Conservation (phyloP, 2,797 vertebrate species). For the Channa striata region DNA sequence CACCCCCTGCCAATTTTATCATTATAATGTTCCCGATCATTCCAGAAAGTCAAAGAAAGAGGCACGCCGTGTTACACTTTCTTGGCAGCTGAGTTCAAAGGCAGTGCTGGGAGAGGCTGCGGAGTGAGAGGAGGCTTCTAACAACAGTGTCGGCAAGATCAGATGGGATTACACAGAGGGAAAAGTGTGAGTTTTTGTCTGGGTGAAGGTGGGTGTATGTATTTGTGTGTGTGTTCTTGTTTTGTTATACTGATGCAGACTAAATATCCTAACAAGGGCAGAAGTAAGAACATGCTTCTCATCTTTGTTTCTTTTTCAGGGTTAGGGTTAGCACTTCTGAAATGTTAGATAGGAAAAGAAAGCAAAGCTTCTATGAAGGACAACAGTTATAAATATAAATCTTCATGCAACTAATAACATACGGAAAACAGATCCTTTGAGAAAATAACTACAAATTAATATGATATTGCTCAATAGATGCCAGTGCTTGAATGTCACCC, state of each 20-base stretch:
- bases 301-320: constrained; percentile 2
- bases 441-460: neutral
- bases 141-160: constrained; percentile 72
- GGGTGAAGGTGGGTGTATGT: constrained; percentile 22
- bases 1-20: constrained; percentile 73
- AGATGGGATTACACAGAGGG: constrained; percentile 66
- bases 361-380: neutral
- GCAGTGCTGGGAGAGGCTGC: constrained; percentile 59
- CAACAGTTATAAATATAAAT: neutral
- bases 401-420: neutral
- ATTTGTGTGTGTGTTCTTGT: constrained; percentile 35
- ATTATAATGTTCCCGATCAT: constrained; percentile 80
- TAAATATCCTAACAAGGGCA: neutral
- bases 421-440: neutral
- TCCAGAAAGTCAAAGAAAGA: constrained; percentile 75
- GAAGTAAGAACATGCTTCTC: constrained; percentile 3
- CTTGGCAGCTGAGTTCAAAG: constrained; percentile 83
- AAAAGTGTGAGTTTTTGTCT: constrained; percentile 55
- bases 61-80: constrained; percentile 69
- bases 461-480: neutral
- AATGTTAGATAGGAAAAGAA: neutral
- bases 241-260: constrained; percentile 25
- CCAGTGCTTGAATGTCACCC: neutral
- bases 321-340: neutral
- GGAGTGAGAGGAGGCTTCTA: constrained; percentile 70